Evolutionary conservation across 2,797 vertebrate genomes (phyloP).

Genomic region (Schizopygopsis malacanthus): DNA sequence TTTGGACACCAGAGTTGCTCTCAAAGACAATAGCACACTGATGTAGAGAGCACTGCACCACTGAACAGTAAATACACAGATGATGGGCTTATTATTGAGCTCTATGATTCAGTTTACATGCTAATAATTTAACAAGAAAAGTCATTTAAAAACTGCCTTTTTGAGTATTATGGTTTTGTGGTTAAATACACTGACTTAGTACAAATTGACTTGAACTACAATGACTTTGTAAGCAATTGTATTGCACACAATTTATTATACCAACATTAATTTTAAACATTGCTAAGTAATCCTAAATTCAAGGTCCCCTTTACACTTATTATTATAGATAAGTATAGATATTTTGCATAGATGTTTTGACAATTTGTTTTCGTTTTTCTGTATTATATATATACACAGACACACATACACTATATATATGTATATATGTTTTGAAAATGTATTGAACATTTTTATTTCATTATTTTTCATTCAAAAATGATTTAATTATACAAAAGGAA

Average conservation of each 20-base stretch:
- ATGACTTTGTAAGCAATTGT: too few relatives aligned
- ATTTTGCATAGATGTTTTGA: too few relatives aligned
- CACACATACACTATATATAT: too few relatives aligned
- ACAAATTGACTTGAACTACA: too few relatives aligned
- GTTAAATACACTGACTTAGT: too few relatives aligned
- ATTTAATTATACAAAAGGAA: too few relatives aligned
- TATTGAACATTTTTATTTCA: too few relatives aligned
- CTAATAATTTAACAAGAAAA: not conserved
- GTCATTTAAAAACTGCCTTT: not conserved
- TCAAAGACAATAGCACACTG: conserved; percentile 7
- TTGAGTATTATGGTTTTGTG: not conserved
- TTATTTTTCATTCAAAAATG: too few relatives aligned
- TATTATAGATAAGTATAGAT: too few relatives aligned
- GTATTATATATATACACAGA: too few relatives aligned
- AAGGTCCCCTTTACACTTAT: not conserved
- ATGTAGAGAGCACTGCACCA: not conserved
- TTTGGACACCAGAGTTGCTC: not conserved
- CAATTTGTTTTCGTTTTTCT: too few relatives aligned
- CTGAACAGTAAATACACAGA: not conserved
- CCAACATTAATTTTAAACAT: not conserved
- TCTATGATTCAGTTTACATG: not conserved
- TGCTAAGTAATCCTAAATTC: not conserved
- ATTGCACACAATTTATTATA: not conserved
- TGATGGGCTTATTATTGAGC: not conserved
- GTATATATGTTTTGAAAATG: too few relatives aligned